Evolutionary conservation across 2,113 vertebrate species (phyloP), one percentile per base, ranked within the genome.

Genomic region (Xenotilapia flavipinnis): DNA sequence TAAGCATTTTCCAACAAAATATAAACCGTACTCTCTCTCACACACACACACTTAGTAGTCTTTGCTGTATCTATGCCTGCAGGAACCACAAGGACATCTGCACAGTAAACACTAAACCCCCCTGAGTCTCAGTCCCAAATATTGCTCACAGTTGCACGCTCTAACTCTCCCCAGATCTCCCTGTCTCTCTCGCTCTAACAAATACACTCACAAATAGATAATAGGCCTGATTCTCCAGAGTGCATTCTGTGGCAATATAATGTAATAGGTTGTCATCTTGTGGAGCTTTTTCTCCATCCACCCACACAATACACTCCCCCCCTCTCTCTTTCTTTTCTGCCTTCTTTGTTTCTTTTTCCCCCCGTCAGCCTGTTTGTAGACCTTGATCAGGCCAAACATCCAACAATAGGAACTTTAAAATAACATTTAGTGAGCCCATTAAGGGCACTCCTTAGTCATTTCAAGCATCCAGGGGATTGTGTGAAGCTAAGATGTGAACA

Each of bases 61-160:
- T 81, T 89, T 86, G 65, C 62, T 90, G 79, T 81, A 82, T 91
- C 47, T 88, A 14, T 91, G 89, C 87, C 89, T 91, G 73, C 77
- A 91, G 91, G 89, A 94, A 86, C 70, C 62, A 88, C 14, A 68
- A 90, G 79, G 87, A 94, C 91, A 93, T 92, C 89, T 93, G 91
- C 89, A 92, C 91, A 86, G 81, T 93, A 91, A 93, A 94, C 81
- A 94, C 75, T 51, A 84, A 93, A 92, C 68, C 60, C 90, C 90
- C 87, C 60, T 51, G 86, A 85, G 90, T 55, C 58, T n/a, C 85
- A 19, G 60, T 87, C 79, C 81, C 88, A 92, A 89, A 94, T 90
- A 91, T 84, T 93, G 85, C 90, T 90, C 92, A 87, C 58, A 88
- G 21, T 88, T 86, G 81, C 85, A 93, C 33, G 26, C 86, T 89